These are phyloP conservation scores for Henicopernis longicauda DNA, from an alignment of 2,113 vertebrate genomes.

Conservation along the genomic window DNA sequence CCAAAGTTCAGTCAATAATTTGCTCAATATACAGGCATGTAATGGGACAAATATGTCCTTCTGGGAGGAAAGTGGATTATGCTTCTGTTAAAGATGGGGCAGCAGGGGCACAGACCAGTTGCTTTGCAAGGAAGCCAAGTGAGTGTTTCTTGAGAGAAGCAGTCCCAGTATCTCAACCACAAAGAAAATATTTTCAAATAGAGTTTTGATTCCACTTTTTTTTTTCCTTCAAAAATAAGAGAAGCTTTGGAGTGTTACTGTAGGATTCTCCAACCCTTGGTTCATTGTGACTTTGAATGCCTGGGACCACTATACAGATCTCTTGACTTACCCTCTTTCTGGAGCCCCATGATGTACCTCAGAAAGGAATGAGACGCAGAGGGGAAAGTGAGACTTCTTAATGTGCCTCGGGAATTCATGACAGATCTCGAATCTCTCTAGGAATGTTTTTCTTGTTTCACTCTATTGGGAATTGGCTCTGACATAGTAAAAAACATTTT, in stretches of 20 bases:
- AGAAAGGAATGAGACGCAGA: neutral
- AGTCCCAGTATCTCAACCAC: neutral
- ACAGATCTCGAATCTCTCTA: neutral
- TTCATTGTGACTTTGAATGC: neutral
- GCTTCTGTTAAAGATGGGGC: neutral
- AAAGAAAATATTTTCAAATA: neutral
- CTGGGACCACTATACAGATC: neutral
- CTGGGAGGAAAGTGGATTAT: neutral
- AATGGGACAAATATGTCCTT: neutral
- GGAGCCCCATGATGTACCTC: neutral
- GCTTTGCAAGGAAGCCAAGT: neutral
- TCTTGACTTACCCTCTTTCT: neutral
- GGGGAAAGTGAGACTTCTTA: neutral
- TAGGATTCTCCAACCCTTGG: neutral
- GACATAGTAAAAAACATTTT: conserved; percentile 43
- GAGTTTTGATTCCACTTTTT: neutral
- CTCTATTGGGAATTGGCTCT: conserved; percentile 39
- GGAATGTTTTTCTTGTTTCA: conserved; percentile 59
- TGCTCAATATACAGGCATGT: neutral
- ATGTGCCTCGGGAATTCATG: neutral
- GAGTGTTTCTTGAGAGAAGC: neutral
- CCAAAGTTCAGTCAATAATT: neutral
- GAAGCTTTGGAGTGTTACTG: neutral
- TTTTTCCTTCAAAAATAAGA: neutral
- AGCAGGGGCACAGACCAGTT: neutral